A percentile compares a stretch with the other conserved stretches of the same genome.
Evolutionary conservation across 2,113 vertebrate genomes (phyloP).

Genomic region (Petaurus breviceps): DNA sequence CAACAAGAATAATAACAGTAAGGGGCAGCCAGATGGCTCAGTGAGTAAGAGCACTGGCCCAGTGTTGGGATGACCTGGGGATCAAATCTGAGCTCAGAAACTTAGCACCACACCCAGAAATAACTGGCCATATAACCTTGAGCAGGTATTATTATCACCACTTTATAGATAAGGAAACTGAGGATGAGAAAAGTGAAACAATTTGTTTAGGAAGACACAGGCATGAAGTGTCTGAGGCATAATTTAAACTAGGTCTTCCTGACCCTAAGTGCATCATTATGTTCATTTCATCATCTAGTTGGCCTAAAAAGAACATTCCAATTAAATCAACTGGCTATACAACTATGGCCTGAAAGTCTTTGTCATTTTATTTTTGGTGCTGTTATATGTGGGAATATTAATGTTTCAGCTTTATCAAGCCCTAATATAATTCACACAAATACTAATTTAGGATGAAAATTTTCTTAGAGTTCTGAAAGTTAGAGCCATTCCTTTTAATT

Average conservation of each 20-base stretch:
- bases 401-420: not conserved
- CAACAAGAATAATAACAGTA: not conserved
- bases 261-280: no score
- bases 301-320: not conserved
- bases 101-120: no score
- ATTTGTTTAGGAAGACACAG: not conserved
- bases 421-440: not conserved
- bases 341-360: not conserved
- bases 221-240: not conserved
- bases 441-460: not conserved
- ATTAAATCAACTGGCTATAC: not conserved
- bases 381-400: not conserved
- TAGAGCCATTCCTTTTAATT: not conserved
- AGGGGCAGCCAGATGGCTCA: no score
- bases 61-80: no score
- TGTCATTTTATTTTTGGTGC: not conserved
- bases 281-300: no score
- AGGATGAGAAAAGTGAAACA: not conserved
- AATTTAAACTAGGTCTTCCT: not conserved
- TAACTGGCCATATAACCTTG: no score
- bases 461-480: not conserved
- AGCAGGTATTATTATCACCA: no score
- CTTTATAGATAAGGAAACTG: not conserved
- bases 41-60: no score
- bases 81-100: no score